These are phyloP conservation scores for Ceratina australensis DNA, from an alignment of 1,140 invertebrate genomes.

Conservation along the genomic window DNA sequence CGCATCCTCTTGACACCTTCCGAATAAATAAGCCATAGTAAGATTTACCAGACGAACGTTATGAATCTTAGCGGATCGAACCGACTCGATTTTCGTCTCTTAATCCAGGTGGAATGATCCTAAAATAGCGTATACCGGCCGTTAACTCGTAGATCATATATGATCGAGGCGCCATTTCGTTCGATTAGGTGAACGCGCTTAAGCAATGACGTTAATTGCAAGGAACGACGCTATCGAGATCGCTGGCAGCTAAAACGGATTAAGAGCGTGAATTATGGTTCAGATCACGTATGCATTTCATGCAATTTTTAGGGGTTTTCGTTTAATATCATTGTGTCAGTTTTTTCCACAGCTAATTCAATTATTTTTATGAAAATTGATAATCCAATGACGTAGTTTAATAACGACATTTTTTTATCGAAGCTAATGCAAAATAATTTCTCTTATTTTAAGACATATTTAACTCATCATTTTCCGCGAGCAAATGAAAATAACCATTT, in stretches of 20 bases:
- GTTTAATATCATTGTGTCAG: too few species aligned
- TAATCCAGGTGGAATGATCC: too few species aligned
- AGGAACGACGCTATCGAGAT: constrained; percentile 26
- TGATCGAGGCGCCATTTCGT: constrained; percentile 21
- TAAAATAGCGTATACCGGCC: background rate
- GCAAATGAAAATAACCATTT: too few species aligned
- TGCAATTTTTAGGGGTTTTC: background rate
- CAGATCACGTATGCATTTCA: background rate
- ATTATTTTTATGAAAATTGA: too few species aligned
- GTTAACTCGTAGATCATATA: background rate
- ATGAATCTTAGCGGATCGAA: background rate
- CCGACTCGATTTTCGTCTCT: background rate
- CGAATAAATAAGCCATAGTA: background rate
- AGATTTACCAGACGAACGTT: background rate
- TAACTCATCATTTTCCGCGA: too few species aligned
- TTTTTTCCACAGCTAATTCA: background rate
- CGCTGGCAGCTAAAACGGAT: constrained; percentile 25
- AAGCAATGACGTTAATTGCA: constrained; percentile 19
- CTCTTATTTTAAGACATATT: too few species aligned
- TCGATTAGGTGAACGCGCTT: constrained; percentile 28
- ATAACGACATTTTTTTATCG: too few species aligned
- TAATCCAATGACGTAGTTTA: too few species aligned
- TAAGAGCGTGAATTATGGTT: constrained; percentile 16
- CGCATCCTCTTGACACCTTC: background rate
- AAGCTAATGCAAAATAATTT: too few species aligned